phyloP scores from a whole-genome alignment of 2,797 vertebrate genomes.

The Ambastaia sidthimunki region DNA sequence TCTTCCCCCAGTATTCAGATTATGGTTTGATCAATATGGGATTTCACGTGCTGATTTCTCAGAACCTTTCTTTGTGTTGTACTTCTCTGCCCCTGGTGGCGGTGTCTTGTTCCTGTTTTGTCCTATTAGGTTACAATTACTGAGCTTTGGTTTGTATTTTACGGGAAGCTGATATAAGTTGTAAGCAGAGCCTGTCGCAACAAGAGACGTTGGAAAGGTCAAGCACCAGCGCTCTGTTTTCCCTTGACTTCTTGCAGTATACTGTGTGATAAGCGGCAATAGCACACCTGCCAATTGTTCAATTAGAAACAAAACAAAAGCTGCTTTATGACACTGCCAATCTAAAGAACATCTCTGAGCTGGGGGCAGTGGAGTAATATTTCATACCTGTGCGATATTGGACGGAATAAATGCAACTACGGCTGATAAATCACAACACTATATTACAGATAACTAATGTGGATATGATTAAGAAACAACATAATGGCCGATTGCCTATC shows the following conservation, averaged over 20 bases:
- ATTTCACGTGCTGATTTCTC: not conserved
- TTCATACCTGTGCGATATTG: conserved; percentile 33
- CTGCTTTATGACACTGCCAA: conserved; percentile 64
- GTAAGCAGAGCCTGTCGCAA: conserved; percentile 81
- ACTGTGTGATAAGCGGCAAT: conserved; percentile 69
- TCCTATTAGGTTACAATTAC: conserved; percentile 76
- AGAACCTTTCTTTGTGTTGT: not conserved
- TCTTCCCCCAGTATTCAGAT: too few species aligned
- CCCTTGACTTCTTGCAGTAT: conserved; percentile 70
- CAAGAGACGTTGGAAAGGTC: conserved; percentile 82
- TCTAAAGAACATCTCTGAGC: conserved; percentile 50
- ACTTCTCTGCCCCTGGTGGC: conserved; percentile 16
- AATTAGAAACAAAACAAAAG: conserved; percentile 68
- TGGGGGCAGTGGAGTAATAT: conserved; percentile 12
- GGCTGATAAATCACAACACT: conserved; percentile 38
- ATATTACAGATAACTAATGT: conserved; percentile 53
- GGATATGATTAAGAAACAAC: conserved; percentile 19
- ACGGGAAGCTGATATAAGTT: conserved; percentile 78
- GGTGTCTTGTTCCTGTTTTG: conserved; percentile 64
- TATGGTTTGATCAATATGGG: not conserved
- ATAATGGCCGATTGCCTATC: conserved; percentile 10
- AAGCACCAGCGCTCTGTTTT: conserved; percentile 79
- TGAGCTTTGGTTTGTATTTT: conserved; percentile 77
- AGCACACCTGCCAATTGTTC: conserved; percentile 69
- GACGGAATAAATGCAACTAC: conserved; percentile 23